A percentile compares a stretch with the other conserved stretches of the same genome.
phyloP scores from a whole-genome alignment of 1,140 invertebrate species.

The Leptinotarsa lineolata region DNA sequence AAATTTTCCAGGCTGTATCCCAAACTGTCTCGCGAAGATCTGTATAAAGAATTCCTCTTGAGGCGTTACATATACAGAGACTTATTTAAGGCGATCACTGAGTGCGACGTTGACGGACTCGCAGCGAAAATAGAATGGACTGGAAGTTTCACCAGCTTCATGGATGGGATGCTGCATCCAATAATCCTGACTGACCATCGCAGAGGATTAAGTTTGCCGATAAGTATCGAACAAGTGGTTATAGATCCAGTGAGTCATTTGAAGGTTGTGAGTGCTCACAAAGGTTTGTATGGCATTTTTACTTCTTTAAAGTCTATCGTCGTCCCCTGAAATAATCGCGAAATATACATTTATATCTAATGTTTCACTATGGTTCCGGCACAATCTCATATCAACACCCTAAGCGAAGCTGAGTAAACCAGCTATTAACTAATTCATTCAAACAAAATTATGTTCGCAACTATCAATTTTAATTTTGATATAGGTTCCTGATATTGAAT shows the following conservation, averaged over 20 bases:
- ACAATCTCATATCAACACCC: too few species aligned
- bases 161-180: conserved; percentile 94
- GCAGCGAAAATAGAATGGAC: conserved; percentile 76
- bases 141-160: conserved; percentile 87
- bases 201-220: conserved; percentile 82
- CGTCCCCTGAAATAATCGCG: too few species aligned
- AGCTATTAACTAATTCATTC: too few species aligned
- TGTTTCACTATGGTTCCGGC: too few species aligned
- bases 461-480: too few species aligned
- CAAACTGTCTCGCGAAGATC: conserved; percentile 65
- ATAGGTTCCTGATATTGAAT: too few species aligned
- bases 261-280: conserved; percentile 53
- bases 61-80: conserved; percentile 92
- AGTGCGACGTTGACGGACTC: conserved; percentile 67
- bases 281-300: not conserved
- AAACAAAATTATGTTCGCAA: too few species aligned
- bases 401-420: too few species aligned
- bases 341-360: too few species aligned
- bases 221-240: conserved; percentile 75
- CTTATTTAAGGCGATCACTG: conserved; percentile 78
- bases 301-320: too few species aligned
- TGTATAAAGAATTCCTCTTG: conserved; percentile 91
- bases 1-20: conserved; percentile 62
- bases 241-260: conserved; percentile 78
- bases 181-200: conserved; percentile 73